Evolutionary conservation across 1,140 invertebrate genomes (phyloP).

Genomic region (Caenorhabditis inopinata): DNA sequence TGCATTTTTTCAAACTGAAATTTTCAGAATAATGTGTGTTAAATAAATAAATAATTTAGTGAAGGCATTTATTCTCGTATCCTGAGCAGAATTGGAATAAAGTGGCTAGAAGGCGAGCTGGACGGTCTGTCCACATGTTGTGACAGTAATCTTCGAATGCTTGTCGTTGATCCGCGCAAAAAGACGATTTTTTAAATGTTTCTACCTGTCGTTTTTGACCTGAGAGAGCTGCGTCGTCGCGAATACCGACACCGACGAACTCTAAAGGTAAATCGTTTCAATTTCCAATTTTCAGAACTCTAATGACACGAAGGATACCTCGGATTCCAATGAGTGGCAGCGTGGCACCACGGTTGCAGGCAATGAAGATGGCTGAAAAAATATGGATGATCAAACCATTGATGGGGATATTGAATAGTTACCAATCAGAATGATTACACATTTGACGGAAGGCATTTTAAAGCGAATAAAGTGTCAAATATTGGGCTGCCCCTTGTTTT

Average conservation of each 20-base stretch:
- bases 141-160: neutral
- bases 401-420: neutral
- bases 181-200: neutral
- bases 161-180: neutral
- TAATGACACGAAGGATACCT: neutral
- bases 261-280: neutral
- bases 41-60: neutral
- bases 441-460: neutral
- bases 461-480: no score
- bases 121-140: constrained; percentile 5
- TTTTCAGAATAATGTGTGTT: neutral
- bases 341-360: neutral
- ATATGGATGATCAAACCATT: neutral
- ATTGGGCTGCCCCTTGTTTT: no score
- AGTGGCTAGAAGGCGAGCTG: neutral
- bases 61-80: constrained; percentile 6
- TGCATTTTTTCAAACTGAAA: neutral
- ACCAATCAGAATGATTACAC: neutral
- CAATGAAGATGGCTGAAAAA: neutral
- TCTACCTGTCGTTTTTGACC: neutral
- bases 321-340: constrained; percentile 15
- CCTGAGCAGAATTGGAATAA: neutral
- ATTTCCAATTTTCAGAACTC: neutral
- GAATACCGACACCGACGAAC: neutral
- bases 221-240: neutral